These are phyloP conservation scores for Zaprionus vittiger DNA, from an alignment of 1,140 invertebrate genomes.

Conservation along the genomic window DNA sequence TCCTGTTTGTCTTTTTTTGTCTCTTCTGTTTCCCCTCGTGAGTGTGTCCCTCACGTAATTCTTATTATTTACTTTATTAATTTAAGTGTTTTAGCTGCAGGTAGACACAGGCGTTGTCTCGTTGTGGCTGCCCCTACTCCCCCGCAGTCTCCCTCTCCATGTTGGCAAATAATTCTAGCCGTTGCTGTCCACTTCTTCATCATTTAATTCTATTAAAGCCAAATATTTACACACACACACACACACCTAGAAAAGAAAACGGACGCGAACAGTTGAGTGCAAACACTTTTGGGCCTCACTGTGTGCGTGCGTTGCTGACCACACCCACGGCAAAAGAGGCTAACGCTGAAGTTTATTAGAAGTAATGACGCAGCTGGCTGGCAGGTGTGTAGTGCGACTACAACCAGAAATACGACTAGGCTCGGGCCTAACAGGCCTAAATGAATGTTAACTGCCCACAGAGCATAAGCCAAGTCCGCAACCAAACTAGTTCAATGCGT, in stretches of 20 bases:
- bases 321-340: conserved; percentile 32
- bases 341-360: conserved; percentile 64
- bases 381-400: conserved; percentile 11
- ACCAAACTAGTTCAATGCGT: neutral
- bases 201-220: conserved; percentile 81
- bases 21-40: conserved; percentile 39
- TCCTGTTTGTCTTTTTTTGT: conserved; percentile 12
- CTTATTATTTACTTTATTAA: conserved; percentile 83
- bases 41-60: conserved; percentile 52
- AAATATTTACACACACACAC: conserved; percentile 73
- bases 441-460: neutral
- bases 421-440: neutral
- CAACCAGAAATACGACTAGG: neutral
- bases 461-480: neutral
- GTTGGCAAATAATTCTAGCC: conserved; percentile 55
- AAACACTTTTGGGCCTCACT: conserved; percentile 23
- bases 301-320: conserved; percentile 22
- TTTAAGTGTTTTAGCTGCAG: conserved; percentile 77
- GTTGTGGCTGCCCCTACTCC: neutral
- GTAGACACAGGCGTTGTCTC: conserved; percentile 9
- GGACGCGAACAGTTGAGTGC: conserved; percentile 35
- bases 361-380: conserved; percentile 70
- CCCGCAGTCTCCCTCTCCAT: neutral
- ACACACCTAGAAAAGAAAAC: conserved; percentile 39
- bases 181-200: conserved; percentile 51